Conservation (phyloP, 2,888 invertebrate genomes). For the Cosmopolites sordidus region DNA sequence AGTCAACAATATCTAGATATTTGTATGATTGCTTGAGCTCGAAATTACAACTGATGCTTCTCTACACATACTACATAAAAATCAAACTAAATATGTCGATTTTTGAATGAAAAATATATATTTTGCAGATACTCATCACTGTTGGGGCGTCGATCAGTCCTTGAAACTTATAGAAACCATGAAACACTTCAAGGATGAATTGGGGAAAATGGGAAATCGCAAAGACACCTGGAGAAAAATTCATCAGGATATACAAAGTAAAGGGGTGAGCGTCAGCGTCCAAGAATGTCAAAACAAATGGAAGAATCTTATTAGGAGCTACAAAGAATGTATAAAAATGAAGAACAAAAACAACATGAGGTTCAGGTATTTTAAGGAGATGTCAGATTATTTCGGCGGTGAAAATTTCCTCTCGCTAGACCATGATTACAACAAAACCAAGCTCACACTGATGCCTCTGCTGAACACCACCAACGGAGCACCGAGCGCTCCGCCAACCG, state of each 20-base stretch:
- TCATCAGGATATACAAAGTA: constrained; percentile 15
- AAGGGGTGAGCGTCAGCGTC: constrained; percentile 21
- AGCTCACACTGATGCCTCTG: constrained; percentile 19
- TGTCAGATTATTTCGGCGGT: constrained; percentile 24
- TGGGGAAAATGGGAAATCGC: constrained; percentile 13
- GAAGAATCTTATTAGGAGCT: constrained; percentile 26
- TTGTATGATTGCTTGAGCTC: too few relatives aligned
- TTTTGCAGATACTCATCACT: constrained; percentile 22
- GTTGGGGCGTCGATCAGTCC: constrained; percentile 24
- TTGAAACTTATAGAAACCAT: constrained; percentile 23
- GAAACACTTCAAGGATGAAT: constrained; percentile 21
- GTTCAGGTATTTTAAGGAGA: constrained; percentile 26
- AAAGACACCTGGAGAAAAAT: constrained; percentile 22
- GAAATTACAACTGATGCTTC: too few relatives aligned
- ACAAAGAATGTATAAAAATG: constrained; percentile 26
- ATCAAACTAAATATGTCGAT: too few relatives aligned
- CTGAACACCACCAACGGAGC: constrained; percentile 8
- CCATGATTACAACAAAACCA: constrained; percentile 23
- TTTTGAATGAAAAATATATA: too few relatives aligned
- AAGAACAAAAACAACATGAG: constrained; percentile 25
- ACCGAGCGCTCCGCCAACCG: constrained; percentile 8
- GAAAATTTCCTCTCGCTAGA: constrained; percentile 17
- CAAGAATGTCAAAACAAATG: constrained; percentile 28
- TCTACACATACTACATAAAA: too few relatives aligned
- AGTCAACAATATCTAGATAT: too few relatives aligned